phyloP scores from a whole-genome alignment of 2,888 invertebrate genomes.

The Mesorhabditis spiculigera region DNA sequence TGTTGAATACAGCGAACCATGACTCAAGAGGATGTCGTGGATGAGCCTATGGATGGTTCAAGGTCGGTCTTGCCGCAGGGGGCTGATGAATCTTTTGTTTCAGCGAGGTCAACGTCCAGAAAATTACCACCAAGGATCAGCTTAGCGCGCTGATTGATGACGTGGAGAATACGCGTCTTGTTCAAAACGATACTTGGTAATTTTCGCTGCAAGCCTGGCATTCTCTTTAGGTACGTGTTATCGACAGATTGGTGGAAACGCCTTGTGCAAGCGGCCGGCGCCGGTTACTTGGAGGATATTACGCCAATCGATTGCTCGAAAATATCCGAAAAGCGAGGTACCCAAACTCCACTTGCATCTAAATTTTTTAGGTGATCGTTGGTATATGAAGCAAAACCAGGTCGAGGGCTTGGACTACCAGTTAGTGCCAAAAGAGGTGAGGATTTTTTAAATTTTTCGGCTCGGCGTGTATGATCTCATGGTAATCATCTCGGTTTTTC shows the following conservation, averaged over 20 bases:
- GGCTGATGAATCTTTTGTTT: too few relatives aligned
- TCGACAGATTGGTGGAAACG: constrained; percentile 37
- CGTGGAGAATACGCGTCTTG: constrained; percentile 20
- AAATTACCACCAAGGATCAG: constrained; percentile 11
- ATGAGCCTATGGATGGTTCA: too few relatives aligned
- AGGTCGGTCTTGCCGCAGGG: too few relatives aligned
- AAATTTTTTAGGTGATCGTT: constrained; percentile 17
- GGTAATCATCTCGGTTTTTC: neutral
- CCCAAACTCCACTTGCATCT: neutral
- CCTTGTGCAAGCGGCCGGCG: constrained; percentile 20
- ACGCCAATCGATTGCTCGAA: constrained; percentile 28
- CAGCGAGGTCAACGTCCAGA: too few relatives aligned
- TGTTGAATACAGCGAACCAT: too few relatives aligned
- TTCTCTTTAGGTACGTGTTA: constrained; percentile 32
- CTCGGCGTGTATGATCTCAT: neutral
- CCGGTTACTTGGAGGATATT: constrained; percentile 28
- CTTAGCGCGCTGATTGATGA: constrained; percentile 17
- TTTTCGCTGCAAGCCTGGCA: neutral
- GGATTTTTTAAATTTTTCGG: neutral
- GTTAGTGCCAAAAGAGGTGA: constrained; percentile 30
- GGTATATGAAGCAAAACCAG: constrained; percentile 25
- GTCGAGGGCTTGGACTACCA: constrained; percentile 34
- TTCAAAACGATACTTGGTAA: constrained; percentile 15
- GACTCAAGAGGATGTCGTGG: too few relatives aligned
- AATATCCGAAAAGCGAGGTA: constrained; percentile 19